phyloP scores from a whole-genome alignment of 2,113 vertebrate species.

The Mastomys natalensis region DNA sequence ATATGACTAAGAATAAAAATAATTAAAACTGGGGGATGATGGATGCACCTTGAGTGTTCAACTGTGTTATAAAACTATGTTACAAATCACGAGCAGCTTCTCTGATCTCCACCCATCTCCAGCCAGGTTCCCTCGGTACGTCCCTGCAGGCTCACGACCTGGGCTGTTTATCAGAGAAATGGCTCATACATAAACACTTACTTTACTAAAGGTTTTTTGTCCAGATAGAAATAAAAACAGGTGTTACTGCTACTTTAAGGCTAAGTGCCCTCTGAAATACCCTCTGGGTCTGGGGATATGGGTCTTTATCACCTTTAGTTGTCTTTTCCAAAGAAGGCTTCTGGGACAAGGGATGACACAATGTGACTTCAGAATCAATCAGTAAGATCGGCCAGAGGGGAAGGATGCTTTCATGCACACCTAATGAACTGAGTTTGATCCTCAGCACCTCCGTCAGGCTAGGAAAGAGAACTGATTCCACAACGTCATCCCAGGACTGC shows the following conservation, averaged over 20 bases:
- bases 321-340: background rate
- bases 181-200: slow-evolving; percentile 33
- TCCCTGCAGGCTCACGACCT: slow-evolving; percentile 6
- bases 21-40: slow-evolving; percentile 66
- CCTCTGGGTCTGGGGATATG: background rate
- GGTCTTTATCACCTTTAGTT: background rate
- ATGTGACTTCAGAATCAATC: background rate
- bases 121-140: background rate
- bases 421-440: background rate
- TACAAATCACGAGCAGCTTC: background rate
- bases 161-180: slow-evolving; percentile 28
- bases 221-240: slow-evolving; percentile 34
- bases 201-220: background rate
- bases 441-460: background rate
- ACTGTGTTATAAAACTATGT: slow-evolving; percentile 43
- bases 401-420: background rate
- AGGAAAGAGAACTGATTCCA: background rate
- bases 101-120: background rate
- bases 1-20: slow-evolving; percentile 70
- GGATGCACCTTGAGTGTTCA: slow-evolving; percentile 2
- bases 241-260: slow-evolving; percentile 5
- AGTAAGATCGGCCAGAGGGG: background rate
- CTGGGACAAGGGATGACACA: background rate
- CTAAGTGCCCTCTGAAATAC: background rate
- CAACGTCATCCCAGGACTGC: no score